These are phyloP conservation scores for Eupithecia exiguata DNA, from an alignment of 2,888 invertebrate genomes.

Conservation along the genomic window DNA sequence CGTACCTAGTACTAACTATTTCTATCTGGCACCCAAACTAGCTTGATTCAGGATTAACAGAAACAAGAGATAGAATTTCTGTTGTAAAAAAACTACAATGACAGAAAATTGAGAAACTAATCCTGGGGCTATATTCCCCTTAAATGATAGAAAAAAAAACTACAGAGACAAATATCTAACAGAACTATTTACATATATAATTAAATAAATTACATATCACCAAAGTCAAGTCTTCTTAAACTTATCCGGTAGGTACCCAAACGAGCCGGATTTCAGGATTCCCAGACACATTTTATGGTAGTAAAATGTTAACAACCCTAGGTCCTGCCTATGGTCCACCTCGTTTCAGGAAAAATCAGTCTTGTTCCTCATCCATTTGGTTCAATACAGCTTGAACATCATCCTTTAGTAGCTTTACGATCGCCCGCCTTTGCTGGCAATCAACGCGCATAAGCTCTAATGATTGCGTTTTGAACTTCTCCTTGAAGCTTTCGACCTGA, in stretches of 20 bases:
- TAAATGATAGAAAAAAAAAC: no score
- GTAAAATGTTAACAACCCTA: neutral
- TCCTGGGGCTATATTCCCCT: no score
- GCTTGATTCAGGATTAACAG: no score
- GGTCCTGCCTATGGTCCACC: neutral
- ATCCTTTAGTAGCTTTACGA: constrained; percentile 60
- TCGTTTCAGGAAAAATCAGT: neutral
- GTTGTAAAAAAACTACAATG: no score
- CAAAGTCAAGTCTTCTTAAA: neutral
- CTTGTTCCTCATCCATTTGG: constrained; percentile 34
- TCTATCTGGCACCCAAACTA: no score
- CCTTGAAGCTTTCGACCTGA: constrained; percentile 50
- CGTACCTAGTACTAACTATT: no score
- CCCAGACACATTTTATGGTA: neutral
- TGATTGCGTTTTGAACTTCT: constrained; percentile 50
- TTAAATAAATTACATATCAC: neutral
- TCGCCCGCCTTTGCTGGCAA: constrained; percentile 54
- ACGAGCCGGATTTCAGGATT: neutral
- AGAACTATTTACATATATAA: neutral
- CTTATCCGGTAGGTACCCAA: neutral
- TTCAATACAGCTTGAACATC: constrained; percentile 56
- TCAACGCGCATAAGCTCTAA: constrained; percentile 56
- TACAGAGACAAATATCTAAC: neutral
- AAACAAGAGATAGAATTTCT: no score
- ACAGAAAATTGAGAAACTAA: no score